Evolutionary conservation across 2,113 vertebrate genomes (phyloP).

Genomic region (Echinops telfairi): DNA sequence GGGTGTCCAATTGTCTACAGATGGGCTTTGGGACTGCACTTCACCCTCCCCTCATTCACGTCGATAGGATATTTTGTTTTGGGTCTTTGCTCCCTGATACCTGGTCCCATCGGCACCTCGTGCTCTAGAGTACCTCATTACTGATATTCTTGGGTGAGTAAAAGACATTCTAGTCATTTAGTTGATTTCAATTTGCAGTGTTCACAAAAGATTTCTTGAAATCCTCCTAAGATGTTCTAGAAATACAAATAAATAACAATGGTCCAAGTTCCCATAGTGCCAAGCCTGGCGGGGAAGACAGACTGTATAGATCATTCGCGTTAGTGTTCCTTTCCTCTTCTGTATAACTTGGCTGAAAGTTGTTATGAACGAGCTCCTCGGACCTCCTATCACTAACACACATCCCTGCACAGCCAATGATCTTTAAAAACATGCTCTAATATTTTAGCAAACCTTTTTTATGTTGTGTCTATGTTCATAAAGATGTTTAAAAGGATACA

Average conservation of each 20-base stretch:
- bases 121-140: neutral
- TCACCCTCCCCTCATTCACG: too few species aligned
- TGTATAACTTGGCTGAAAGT: neutral
- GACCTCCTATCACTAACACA: neutral
- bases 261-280: neutral
- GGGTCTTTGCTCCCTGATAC: too few species aligned
- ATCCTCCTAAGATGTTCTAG: neutral
- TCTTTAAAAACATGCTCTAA: neutral
- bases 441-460: slow-evolving; percentile 29
- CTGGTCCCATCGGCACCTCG: too few species aligned
- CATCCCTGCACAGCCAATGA: neutral
- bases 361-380: neutral
- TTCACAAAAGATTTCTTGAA: slow-evolving; percentile 46
- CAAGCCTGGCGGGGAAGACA: slow-evolving; percentile 18
- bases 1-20: too few species aligned
- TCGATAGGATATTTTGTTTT: too few species aligned
- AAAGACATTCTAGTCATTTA: slow-evolving; percentile 30
- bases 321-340: neutral
- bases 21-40: too few species aligned
- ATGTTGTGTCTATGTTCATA: slow-evolving; percentile 31
- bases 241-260: slow-evolving; percentile 6
- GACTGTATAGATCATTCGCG: neutral
- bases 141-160: slow-evolving; percentile 22
- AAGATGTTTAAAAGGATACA: slow-evolving; percentile 7
- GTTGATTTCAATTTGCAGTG: slow-evolving; percentile 36